These are phyloP conservation scores for Syngnathus acus DNA, from an alignment of 2,797 vertebrate genomes.

Conservation along the genomic window DNA sequence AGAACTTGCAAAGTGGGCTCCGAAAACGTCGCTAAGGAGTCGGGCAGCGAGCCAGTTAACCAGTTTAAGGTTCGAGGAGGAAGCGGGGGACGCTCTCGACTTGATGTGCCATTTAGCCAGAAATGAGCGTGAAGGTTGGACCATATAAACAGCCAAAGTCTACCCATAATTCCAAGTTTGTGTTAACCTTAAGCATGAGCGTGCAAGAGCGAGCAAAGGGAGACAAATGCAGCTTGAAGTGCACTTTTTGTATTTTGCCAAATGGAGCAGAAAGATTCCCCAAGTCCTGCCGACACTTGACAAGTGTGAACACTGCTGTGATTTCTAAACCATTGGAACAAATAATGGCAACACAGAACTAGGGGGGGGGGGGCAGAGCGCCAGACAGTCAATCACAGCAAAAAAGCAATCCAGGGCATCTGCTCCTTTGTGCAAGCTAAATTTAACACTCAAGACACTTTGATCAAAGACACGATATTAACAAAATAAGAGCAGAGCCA, in stretches of 20 bases:
- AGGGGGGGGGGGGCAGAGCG: slow-evolving; percentile 3
- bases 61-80: slow-evolving; percentile 21
- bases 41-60: slow-evolving; percentile 7
- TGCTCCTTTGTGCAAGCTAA: background rate
- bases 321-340: slow-evolving; percentile 54
- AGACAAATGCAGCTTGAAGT: slow-evolving; percentile 19
- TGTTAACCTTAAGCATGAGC: slow-evolving; percentile 19
- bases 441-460: background rate
- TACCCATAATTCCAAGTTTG: slow-evolving; percentile 30
- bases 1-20: slow-evolving; percentile 18
- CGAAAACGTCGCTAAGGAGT: slow-evolving; percentile 16
- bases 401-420: slow-evolving; percentile 48
- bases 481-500: background rate
- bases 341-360: slow-evolving; percentile 35
- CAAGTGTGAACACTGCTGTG: slow-evolving; percentile 45
- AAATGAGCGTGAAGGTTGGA: slow-evolving; percentile 14
- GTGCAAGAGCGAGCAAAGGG: background rate
- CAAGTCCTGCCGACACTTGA: slow-evolving; percentile 32
- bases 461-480: background rate
- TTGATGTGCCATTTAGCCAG: slow-evolving; percentile 25
- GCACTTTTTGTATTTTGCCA: slow-evolving; percentile 48
- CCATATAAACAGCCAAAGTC: slow-evolving; percentile 20
- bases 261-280: slow-evolving; percentile 46
- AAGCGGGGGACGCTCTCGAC: slow-evolving; percentile 24
- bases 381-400: slow-evolving; percentile 48